Conservation (phyloP, 1,140 invertebrate genomes). For the Piezodorus guildinii region DNA sequence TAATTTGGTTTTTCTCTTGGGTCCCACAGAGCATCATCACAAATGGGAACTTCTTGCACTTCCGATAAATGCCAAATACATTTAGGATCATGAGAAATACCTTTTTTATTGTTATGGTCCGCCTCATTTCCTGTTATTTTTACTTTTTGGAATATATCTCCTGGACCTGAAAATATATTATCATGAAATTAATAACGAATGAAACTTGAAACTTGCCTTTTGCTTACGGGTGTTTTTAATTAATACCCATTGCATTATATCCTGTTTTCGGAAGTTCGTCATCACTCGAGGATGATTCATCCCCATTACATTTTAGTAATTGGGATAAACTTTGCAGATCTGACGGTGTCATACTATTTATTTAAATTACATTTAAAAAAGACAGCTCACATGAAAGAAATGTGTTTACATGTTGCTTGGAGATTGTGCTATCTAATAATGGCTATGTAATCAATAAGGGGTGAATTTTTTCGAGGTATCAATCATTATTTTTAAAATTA, state of each 20-base stretch:
- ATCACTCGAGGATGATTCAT: slow-evolving; percentile 28
- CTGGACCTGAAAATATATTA: slow-evolving; percentile 30
- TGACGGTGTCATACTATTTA: not conserved
- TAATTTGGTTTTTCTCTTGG: slow-evolving; percentile 60
- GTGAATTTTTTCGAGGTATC: too few species aligned
- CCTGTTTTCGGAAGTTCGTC: slow-evolving; percentile 34
- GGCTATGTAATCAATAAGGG: too few species aligned
- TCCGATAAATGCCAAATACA: slow-evolving; percentile 48
- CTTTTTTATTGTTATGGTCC: not conserved
- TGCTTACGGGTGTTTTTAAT: too few species aligned
- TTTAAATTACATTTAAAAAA: too few species aligned
- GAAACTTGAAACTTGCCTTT: not conserved
- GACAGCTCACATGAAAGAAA: too few species aligned
- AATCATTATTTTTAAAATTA: too few species aligned
- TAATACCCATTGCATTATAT: slow-evolving; percentile 33
- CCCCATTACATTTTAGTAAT: slow-evolving; percentile 12
- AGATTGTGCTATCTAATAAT: too few species aligned
- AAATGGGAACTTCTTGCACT: slow-evolving; percentile 31
- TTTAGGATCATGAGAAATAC: slow-evolving; percentile 28
- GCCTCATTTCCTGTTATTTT: slow-evolving; percentile 19
- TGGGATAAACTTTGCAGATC: slow-evolving; percentile 13
- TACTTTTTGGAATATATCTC: slow-evolving; percentile 31
- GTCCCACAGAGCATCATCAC: slow-evolving; percentile 43
- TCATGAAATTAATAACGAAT: not conserved
- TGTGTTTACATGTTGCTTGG: too few species aligned